These are phyloP conservation scores for Aldrovandia affinis DNA, from an alignment of 2,797 vertebrate genomes.

Conservation along the genomic window DNA sequence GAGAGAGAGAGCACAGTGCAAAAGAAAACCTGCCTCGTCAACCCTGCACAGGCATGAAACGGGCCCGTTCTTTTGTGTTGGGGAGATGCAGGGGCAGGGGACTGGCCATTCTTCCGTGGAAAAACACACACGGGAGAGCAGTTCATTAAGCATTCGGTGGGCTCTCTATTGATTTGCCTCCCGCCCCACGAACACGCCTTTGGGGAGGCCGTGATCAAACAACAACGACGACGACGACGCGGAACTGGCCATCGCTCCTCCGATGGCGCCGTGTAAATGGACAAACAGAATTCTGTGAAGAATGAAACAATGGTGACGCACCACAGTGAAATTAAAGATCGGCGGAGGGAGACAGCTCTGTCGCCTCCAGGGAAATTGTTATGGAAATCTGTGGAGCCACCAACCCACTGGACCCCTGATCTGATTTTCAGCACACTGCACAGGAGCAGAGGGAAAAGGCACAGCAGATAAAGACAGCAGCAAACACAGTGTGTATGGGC, in stretches of 20 bases:
- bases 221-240: not conserved
- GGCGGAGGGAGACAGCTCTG: too few species aligned
- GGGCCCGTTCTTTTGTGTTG: not conserved
- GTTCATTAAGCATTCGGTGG: not conserved
- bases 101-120: not conserved
- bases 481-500: not conserved
- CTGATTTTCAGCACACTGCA: not conserved
- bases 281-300: not conserved
- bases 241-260: not conserved
- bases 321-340: not conserved
- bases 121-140: not conserved
- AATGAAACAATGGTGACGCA: not conserved
- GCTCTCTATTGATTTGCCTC: not conserved
- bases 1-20: too few species aligned
- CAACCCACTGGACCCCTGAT: not conserved
- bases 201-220: not conserved
- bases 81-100: not conserved
- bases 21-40: not conserved
- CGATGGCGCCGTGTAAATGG: not conserved
- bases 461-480: not conserved
- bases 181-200: not conserved
- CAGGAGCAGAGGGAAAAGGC: not conserved
- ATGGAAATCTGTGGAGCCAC: not conserved
- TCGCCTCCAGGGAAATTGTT: not conserved
- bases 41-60: not conserved